A percentile compares a stretch with the other conserved stretches of the same genome.
Evolutionary conservation across 2,888 invertebrate species (phyloP).

Genomic region (Diloba caeruleocephala): DNA sequence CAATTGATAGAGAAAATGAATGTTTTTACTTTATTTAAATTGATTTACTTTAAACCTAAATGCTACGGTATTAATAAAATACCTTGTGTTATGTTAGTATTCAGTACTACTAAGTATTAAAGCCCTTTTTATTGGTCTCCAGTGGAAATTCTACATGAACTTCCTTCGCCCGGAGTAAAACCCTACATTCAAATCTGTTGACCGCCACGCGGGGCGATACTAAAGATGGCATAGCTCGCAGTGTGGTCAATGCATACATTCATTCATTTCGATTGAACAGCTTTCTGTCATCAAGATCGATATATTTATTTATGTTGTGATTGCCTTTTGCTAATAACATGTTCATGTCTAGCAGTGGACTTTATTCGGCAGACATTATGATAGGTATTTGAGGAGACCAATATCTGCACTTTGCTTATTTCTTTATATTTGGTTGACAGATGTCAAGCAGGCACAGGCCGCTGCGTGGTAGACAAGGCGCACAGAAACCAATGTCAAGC

Average conservation of each 20-base stretch:
- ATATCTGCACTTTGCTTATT: background rate
- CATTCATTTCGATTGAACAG: constrained; percentile 6
- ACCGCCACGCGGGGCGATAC: background rate
- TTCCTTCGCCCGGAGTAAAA: background rate
- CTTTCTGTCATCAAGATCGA: constrained; percentile 1
- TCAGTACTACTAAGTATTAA: too few species aligned
- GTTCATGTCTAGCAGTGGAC: too few species aligned
- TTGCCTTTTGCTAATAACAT: background rate
- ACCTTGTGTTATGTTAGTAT: too few species aligned
- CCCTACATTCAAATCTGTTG: background rate
- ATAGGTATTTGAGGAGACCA: too few species aligned
- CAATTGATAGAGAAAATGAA: too few species aligned
- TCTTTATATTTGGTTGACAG: constrained; percentile 84
- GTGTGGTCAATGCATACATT: background rate
- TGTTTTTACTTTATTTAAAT: too few species aligned
- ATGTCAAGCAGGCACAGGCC: constrained; percentile 99
- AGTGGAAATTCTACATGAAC: too few species aligned
- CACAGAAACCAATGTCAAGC: constrained; percentile 99
- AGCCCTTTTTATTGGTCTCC: too few species aligned
- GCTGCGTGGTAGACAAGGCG: constrained; percentile 99
- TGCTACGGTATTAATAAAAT: too few species aligned
- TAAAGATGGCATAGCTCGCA: background rate
- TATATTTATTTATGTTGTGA: background rate
- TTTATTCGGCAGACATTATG: too few species aligned
- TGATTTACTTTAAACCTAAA: too few species aligned